Conservation (phyloP, 2,888 invertebrate genomes). For the Drosophila mimica region DNA sequence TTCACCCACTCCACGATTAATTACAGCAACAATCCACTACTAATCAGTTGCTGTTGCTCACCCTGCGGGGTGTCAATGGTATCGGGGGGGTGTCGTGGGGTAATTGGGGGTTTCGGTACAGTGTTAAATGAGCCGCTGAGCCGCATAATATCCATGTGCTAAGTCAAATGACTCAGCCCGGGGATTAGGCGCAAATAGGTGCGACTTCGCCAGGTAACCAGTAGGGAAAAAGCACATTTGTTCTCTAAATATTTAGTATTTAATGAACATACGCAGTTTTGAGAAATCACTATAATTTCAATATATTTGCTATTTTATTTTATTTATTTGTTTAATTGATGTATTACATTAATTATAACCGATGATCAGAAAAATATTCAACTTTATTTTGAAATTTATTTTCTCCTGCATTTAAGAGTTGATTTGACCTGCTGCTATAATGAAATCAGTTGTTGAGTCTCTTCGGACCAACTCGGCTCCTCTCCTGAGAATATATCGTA, state of each 20-base stretch:
- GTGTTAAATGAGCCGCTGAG: constrained; percentile 70
- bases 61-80: too few relatives aligned
- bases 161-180: constrained; percentile 21
- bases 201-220: not conserved
- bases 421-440: constrained; percentile 25
- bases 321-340: too few relatives aligned
- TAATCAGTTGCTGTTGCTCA: constrained; percentile 42
- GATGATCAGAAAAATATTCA: too few relatives aligned
- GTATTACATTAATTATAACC: too few relatives aligned
- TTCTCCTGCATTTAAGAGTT: constrained; percentile 14
- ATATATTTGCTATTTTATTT: too few relatives aligned
- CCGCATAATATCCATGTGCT: constrained; percentile 56
- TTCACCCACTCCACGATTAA: constrained; percentile 51
- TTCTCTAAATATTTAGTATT: not conserved
- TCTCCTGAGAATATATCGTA: constrained; percentile 14
- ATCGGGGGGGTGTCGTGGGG: not conserved
- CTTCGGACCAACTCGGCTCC: not conserved
- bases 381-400: not conserved
- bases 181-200: not conserved
- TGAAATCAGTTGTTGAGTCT: constrained; percentile 26
- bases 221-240: not conserved
- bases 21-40: constrained; percentile 60
- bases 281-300: not conserved
- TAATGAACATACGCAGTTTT: not conserved
- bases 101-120: not conserved